Conservation (phyloP, 2,113 vertebrate species). For the Gracilinanus agilis region DNA sequence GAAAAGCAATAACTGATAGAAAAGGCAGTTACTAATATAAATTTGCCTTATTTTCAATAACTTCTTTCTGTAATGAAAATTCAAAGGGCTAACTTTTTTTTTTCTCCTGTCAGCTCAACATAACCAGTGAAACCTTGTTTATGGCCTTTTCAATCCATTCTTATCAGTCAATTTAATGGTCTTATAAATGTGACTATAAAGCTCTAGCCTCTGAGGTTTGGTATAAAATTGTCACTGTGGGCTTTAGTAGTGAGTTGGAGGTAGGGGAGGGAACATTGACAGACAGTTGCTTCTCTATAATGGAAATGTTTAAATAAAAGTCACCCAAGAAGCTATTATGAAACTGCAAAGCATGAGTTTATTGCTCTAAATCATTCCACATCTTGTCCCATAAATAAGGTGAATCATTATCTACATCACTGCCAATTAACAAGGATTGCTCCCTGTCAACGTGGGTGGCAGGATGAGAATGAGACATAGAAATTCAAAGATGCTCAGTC, state of each 20-base stretch:
- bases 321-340: background rate
- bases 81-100: slow-evolving; percentile 23
- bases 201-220: background rate
- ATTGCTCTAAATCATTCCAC: background rate
- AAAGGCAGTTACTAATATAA: slow-evolving; percentile 46
- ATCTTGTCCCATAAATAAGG: background rate
- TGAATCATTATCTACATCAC: background rate
- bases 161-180: slow-evolving; percentile 10
- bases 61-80: slow-evolving; percentile 52
- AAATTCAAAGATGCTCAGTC: background rate
- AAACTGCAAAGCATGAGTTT: background rate
- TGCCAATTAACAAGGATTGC: background rate
- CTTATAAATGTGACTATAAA: slow-evolving; percentile 34
- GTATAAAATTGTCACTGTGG: background rate
- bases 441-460: background rate
- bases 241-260: background rate
- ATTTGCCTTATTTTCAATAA: slow-evolving; percentile 61
- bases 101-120: background rate
- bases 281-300: background rate
- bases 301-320: background rate
- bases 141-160: background rate
- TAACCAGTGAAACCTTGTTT: slow-evolving; percentile 51
- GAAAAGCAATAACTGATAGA: slow-evolving; percentile 68
- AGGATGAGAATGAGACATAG: background rate
- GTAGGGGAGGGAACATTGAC: background rate